These are phyloP conservation scores for Sphenodon punctatus DNA, from an alignment of 2,797 vertebrate species.

Conservation along the genomic window DNA sequence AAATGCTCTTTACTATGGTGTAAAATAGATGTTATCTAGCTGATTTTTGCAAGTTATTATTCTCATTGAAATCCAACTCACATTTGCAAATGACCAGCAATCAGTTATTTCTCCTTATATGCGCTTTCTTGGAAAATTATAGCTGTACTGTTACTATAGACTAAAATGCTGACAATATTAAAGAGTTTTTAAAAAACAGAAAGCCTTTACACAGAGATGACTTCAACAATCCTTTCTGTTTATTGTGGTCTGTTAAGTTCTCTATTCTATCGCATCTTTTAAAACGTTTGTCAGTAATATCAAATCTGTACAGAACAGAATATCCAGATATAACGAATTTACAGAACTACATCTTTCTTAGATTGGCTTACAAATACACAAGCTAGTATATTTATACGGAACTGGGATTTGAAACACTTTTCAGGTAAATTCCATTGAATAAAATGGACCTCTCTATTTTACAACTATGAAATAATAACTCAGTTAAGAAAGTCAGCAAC, in stretches of 20 bases:
- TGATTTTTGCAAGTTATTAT: slow-evolving; percentile 48
- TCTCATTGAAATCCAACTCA: slow-evolving; percentile 59
- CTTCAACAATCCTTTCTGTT: background rate
- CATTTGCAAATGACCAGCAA: slow-evolving; percentile 52
- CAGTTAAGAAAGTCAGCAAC: too few species aligned
- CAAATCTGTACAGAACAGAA: too few species aligned
- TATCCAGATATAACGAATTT: background rate
- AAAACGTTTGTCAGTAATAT: background rate
- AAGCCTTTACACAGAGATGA: background rate
- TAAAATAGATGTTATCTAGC: slow-evolving; percentile 36
- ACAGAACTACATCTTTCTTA: background rate
- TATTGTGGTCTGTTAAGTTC: background rate
- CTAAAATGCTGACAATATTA: slow-evolving; percentile 35
- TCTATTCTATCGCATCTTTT: background rate
- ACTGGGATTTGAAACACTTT: too few species aligned
- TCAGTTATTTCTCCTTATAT: slow-evolving; percentile 45
- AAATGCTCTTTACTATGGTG: slow-evolving; percentile 55
- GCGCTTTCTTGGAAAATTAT: slow-evolving; percentile 21
- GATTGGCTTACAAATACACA: background rate
- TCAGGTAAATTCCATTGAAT: too few species aligned
- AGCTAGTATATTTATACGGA: too few species aligned
- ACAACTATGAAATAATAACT: too few species aligned
- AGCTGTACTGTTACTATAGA: background rate
- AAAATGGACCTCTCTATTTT: too few species aligned
- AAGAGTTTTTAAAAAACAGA: background rate